Evolutionary conservation across 2,888 invertebrate genomes (phyloP).

Genomic region (Nebria salina): DNA sequence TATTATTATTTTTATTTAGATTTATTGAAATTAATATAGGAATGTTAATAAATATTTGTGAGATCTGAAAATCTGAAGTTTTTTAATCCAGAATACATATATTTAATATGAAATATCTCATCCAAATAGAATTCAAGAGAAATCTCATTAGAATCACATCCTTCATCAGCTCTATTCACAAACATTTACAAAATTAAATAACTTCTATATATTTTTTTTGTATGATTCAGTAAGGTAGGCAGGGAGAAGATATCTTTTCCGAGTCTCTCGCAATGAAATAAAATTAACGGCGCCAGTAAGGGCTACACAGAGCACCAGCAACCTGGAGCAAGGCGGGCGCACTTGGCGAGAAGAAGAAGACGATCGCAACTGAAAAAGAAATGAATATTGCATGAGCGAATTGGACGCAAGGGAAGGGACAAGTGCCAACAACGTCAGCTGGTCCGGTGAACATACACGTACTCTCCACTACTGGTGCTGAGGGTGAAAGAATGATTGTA

Average conservation of each 20-base stretch:
- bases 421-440: background rate
- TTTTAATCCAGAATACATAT: too few relatives aligned
- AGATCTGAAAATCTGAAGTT: too few relatives aligned
- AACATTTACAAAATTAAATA: background rate
- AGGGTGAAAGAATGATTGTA: conserved; percentile 32
- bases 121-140: background rate
- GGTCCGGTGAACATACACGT: background rate
- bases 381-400: conserved; percentile 39
- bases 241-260: background rate
- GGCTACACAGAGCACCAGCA: background rate
- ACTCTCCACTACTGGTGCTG: background rate
- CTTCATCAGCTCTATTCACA: background rate
- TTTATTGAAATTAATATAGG: too few relatives aligned
- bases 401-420: conserved; percentile 7
- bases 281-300: background rate
- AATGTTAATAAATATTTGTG: too few relatives aligned
- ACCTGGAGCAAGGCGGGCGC: conserved; percentile 3
- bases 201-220: background rate
- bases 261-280: background rate
- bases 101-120: background rate
- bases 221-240: background rate
- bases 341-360: conserved; percentile 18
- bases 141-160: background rate
- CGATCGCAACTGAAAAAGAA: conserved; percentile 29
- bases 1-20: too few relatives aligned